Conservation (phyloP, 2,797 vertebrate species). For the Carduelis carduelis region DNA sequence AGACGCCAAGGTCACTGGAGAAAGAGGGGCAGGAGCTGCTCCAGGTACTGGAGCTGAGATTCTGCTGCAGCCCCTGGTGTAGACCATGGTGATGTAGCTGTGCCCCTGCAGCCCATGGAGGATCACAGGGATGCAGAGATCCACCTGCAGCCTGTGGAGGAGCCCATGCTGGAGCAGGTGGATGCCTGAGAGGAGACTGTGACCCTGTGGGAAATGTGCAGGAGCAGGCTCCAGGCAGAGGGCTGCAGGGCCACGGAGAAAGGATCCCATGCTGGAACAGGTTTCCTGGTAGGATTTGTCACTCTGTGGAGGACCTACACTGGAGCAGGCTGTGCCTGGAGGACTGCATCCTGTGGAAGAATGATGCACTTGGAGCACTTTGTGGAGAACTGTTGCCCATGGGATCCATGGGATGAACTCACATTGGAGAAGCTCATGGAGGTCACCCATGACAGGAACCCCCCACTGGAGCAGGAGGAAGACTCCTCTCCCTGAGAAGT, state of each 20-base stretch:
- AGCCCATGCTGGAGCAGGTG: neutral
- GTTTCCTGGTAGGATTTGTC: neutral
- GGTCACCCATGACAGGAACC: neutral
- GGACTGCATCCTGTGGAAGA: neutral
- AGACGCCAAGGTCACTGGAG: neutral
- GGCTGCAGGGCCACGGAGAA: neutral
- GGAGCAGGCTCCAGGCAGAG: neutral
- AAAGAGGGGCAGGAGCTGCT: neutral
- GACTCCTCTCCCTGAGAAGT: neutral
- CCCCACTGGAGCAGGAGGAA: neutral
- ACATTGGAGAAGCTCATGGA: neutral
- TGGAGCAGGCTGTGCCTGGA: neutral
- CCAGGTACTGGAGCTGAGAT: accelerated
- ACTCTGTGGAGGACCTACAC: accelerated
- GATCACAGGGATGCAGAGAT: neutral
- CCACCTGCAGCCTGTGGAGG: neutral
- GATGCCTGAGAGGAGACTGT: neutral
- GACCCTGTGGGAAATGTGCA: neutral
- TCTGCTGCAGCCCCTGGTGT: accelerated
- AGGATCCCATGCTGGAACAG: accelerated
- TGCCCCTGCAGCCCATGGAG: neutral
- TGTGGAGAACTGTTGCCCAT: neutral
- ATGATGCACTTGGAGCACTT: neutral
- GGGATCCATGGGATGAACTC: no score
- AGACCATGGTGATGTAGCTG: neutral